phyloP scores from a whole-genome alignment of 2,797 vertebrate species.

The Pseudochaenichthys georgianus region DNA sequence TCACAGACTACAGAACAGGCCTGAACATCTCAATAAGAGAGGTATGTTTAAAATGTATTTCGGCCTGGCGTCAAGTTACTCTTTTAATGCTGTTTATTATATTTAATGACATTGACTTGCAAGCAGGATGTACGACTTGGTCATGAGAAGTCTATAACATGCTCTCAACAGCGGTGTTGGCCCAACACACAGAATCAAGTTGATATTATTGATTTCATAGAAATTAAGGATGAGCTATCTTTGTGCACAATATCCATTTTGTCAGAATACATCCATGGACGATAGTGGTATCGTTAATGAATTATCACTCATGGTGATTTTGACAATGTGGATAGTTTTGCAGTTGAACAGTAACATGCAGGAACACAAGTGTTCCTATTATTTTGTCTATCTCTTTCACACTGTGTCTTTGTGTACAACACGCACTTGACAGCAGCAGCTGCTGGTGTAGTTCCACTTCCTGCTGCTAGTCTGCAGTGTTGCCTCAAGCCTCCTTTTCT shows the following conservation, averaged over 20 bases:
- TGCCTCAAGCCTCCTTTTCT: slow-evolving; percentile 61
- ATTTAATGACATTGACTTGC: background rate
- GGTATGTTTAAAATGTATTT: no score
- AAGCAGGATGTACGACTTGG: background rate
- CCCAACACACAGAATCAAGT: no score
- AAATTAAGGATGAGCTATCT: background rate
- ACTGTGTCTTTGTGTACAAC: slow-evolving; percentile 9
- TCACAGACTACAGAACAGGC: no score
- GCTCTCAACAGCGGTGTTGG: background rate
- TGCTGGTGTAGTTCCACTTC: slow-evolving; percentile 58
- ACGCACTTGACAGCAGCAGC: slow-evolving; percentile 22
- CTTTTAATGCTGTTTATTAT: background rate
- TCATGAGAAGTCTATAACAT: background rate
- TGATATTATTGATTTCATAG: no score
- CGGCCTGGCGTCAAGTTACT: background rate
- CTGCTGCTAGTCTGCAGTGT: slow-evolving; percentile 73
- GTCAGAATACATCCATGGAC: background rate
- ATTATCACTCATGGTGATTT: background rate
- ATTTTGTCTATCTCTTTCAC: slow-evolving; percentile 11
- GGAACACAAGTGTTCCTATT: background rate
- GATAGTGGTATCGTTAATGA: background rate
- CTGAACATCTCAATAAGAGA: no score
- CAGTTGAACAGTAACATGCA: background rate
- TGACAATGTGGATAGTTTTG: background rate
- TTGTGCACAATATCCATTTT: background rate